phyloP scores from a whole-genome alignment of 2,113 vertebrate genomes.

The Amia ocellicauda region DNA sequence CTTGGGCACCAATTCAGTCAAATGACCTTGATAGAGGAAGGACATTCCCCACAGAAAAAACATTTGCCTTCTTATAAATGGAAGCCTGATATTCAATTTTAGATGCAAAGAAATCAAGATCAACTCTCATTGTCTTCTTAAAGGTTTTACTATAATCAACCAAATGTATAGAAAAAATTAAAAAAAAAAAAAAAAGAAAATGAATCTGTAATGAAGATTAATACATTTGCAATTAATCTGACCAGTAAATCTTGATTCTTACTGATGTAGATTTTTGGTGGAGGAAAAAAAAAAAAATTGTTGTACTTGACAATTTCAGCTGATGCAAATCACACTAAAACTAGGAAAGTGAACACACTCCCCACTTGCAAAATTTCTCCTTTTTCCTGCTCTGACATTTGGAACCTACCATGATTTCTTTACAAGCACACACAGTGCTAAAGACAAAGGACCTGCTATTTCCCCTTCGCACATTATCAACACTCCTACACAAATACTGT shows the following conservation, averaged over 20 bases:
- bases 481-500: too few relatives aligned
- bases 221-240: too few relatives aligned
- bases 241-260: too few relatives aligned
- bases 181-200: too few relatives aligned
- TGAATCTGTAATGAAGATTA: too few relatives aligned
- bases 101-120: background rate
- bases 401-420: conserved; percentile 20
- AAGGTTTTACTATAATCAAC: too few relatives aligned
- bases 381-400: conserved; percentile 19
- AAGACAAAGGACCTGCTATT: conserved; percentile 20
- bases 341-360: conserved; percentile 8
- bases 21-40: conserved; percentile 37
- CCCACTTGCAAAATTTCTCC: conserved; percentile 12
- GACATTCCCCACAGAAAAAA: conserved; percentile 29
- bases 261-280: too few relatives aligned
- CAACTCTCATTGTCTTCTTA: background rate
- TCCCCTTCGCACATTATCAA: too few relatives aligned
- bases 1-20: conserved; percentile 26
- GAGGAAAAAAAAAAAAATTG: too few relatives aligned
- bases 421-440: conserved; percentile 17
- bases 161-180: too few relatives aligned
- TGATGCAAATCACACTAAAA: conserved; percentile 19
- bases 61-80: conserved; percentile 4
- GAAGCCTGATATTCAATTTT: background rate
- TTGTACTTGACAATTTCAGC: background rate